Evolutionary conservation across 2,113 vertebrate species (phyloP), one percentile per base, ranked within the genome.

Genomic region (Dissostichus mawsoni): DNA sequence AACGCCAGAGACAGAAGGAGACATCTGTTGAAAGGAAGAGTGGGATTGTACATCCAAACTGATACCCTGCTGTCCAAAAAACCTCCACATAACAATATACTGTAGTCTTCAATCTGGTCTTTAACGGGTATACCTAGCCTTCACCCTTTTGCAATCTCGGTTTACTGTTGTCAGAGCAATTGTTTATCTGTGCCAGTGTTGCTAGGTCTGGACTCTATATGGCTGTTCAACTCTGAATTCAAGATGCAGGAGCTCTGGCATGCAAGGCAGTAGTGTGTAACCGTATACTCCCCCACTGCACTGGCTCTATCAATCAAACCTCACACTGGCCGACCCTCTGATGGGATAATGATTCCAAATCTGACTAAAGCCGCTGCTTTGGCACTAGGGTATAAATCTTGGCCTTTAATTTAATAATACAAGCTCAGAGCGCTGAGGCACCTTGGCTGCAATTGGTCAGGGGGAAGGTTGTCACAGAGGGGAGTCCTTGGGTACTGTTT

Each of bases 261-360:
- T 53, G 81, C 66, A 68, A 80, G 63, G 69, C 69, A 77, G 72
- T 77, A 69, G 25, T 69, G 78, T 91, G 87, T 87, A 94, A 90
- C 86, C 74, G 41, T 88, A 91, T 80, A 84, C 85, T 80, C 66
- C 74, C 64, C 56, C 33, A n/a, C 73, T 59, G 83, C 78, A 71
- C 56, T 4, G 71, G 25, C 58, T 84, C 86, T 68, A 92, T 92
- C 90, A 88, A 91, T 93, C 91, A 93, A 75, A 76, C 72, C 75
- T 23, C 66, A 74, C 44, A 74, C 80, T 84, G 59, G 78, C 70
- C 10, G 79, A 80, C 83, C 80, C 80, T 91, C 76, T 92, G 90
- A 92, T 85, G 81, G 91, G 91, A 92, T 92, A 94, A 92, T 88
- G 84, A 90, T 88, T 90, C 73, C 81, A 90, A 93, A 91, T 91